Evolutionary conservation across 2,113 vertebrate genomes (phyloP).

Genomic region (Tenrec ecaudatus): DNA sequence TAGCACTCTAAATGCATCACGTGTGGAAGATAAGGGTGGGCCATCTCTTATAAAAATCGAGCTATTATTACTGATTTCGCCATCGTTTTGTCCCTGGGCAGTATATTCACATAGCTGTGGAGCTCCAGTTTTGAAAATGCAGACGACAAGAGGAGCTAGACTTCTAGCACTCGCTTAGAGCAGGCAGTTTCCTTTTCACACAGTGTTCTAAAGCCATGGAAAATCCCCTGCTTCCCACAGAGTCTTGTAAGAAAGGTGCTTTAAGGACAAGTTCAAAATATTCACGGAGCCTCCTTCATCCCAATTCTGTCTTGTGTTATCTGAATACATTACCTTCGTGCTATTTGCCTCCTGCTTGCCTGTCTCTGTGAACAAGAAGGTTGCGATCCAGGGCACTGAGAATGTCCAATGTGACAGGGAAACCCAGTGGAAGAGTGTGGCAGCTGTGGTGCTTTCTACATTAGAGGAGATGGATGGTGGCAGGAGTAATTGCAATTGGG

Average conservation of each 20-base stretch:
- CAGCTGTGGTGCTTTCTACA: no score
- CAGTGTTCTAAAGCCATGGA: not conserved
- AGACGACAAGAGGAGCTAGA: not conserved
- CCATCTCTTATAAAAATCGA: not conserved
- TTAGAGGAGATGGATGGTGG: fast-evolving
- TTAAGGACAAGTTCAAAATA: not conserved
- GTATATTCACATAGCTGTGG: fast-evolving
- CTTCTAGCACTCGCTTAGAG: not conserved
- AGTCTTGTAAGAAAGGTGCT: not conserved
- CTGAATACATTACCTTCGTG: fast-evolving
- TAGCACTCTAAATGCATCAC: not conserved
- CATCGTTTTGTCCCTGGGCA: fast-evolving
- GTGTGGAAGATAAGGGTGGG: fast-evolving
- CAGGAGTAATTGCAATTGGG: fast-evolving
- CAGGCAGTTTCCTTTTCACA: not conserved
- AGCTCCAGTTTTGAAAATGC: not conserved
- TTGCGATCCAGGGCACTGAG: not conserved
- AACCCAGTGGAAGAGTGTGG: not conserved
- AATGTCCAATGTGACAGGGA: not conserved
- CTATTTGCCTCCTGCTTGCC: no score
- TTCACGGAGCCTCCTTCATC: not conserved
- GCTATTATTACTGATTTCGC: fast-evolving
- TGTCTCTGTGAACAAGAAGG: not conserved
- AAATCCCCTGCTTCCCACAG: not conserved
- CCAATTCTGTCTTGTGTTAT: not conserved